Percentiles rank a stretch among this genome's conserved stretches.
Conservation (phyloP, 1,140 invertebrate genomes). For the Drosophila truncata region DNA sequence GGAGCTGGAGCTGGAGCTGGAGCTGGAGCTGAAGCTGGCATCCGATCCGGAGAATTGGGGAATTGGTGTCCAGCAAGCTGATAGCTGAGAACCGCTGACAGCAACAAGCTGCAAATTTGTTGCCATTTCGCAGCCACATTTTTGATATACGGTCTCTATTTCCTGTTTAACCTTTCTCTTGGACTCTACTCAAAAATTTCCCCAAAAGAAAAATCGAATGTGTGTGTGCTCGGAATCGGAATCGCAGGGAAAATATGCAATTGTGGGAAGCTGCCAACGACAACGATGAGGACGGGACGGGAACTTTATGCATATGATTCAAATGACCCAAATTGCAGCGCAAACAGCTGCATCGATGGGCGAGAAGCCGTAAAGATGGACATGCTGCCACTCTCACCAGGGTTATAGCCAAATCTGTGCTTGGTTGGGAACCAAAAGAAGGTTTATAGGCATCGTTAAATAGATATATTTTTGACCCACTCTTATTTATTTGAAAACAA, state of each 20-base stretch:
- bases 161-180: conserved; percentile 66
- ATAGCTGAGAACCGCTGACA: conserved; percentile 53
- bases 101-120: conserved; percentile 72
- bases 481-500: neutral
- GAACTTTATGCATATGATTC: conserved; percentile 80
- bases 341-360: conserved; percentile 69
- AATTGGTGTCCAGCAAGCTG: conserved; percentile 39
- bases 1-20: conserved; percentile 19
- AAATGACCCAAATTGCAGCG: conserved; percentile 78
- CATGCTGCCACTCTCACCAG: conserved; percentile 22
- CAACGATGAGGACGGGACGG: conserved; percentile 25
- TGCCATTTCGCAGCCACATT: conserved; percentile 30
- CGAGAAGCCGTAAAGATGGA: conserved; percentile 33
- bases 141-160: conserved; percentile 78
- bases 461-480: neutral
- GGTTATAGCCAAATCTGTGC: neutral
- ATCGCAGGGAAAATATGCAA: conserved; percentile 54
- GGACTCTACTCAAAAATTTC: neutral
- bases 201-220: conserved; percentile 10
- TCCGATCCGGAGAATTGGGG: conserved; percentile 16
- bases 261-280: conserved; percentile 51
- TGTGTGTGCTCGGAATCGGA: conserved; percentile 19
- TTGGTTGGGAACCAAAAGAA: neutral
- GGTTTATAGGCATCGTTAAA: conserved; percentile 6
- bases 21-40: conserved; percentile 11